Base-by-base conservation (phyloP, 2,113 vertebrate genomes). In the Pyxicephalus adspersus region DNA sequence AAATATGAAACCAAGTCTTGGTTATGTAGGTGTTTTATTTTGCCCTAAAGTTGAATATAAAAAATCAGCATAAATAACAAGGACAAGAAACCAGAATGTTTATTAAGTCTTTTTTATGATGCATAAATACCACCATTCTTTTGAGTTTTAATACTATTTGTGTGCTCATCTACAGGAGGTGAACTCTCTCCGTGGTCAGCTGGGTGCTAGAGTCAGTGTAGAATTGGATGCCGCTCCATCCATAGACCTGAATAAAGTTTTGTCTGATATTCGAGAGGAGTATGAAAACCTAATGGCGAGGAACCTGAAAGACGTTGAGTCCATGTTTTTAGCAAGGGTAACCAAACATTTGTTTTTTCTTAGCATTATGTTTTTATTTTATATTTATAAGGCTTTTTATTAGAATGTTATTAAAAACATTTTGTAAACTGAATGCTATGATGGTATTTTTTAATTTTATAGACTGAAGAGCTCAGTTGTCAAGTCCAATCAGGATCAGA, bases 261-360 rank as follows among this genome's bases (percentile, higher is more conserved):
- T 93, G n/a, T 85, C 83, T 25, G 86, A 91, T 67, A 87, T 89
- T 73, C 87, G 91, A 80, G 80, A 86, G 26, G 86, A 82, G 0
- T 90, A 93, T 2, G 89, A 91, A 71, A 84, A 83, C 18, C 63
- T 90, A 34, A 75, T 86, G 68, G 85, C 86, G 34, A 89, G 87
- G 55, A 91, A 90, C 58, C 85, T 51, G 22, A 85, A 64, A 65
- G 91, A 92, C 0, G 67, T 84, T 17, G 89, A 91, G 55, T 58
- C 85, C 51, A 95, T 94, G 94, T 96, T 92, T 84, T 52, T 67
- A 26, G 64, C 64, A 68, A 78, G 76, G 76, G 76, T 78, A 67
- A 31, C 22, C 57, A n/a, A n/a, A 60, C 57, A 60, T 60, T 60
- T 23, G 2, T 1, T 13, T 45, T 45, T 45, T 45, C n/a, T 45